Evolutionary conservation across 2,888 invertebrate species (phyloP).

Genomic region (Phymatocera aterrima): DNA sequence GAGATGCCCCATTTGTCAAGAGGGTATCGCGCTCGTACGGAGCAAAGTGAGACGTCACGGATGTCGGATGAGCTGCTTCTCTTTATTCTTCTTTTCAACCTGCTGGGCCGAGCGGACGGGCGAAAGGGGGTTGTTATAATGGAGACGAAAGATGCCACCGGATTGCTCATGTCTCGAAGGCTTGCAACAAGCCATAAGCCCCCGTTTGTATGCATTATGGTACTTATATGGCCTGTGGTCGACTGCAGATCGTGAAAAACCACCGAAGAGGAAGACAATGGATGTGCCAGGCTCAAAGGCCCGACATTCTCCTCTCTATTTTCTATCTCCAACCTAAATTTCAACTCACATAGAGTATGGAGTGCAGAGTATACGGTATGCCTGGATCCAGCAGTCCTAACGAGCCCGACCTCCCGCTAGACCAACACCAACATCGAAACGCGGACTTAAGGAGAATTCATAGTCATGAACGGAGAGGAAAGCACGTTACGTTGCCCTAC

Average conservation of each 20-base stretch:
- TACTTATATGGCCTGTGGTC: neutral
- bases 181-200: neutral
- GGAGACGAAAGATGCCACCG: neutral
- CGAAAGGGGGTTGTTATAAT: neutral
- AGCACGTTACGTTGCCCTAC: neutral
- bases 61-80: constrained; percentile 13
- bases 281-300: constrained; percentile 10
- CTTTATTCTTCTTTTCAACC: constrained; percentile 1
- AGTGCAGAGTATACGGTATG: no score
- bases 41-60: neutral
- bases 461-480: neutral
- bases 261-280: constrained; percentile 8
- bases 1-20: neutral
- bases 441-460: constrained; percentile 15
- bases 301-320: neutral
- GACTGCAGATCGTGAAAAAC: neutral
- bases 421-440: neutral
- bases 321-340: constrained; percentile 5
- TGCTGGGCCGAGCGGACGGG: no score
- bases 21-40: no score
- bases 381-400: neutral
- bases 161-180: neutral
- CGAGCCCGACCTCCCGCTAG: neutral
- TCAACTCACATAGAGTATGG: neutral
- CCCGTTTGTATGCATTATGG: neutral